phyloP scores from a whole-genome alignment of 2,113 vertebrate genomes.

The Siphamia tubifer region DNA sequence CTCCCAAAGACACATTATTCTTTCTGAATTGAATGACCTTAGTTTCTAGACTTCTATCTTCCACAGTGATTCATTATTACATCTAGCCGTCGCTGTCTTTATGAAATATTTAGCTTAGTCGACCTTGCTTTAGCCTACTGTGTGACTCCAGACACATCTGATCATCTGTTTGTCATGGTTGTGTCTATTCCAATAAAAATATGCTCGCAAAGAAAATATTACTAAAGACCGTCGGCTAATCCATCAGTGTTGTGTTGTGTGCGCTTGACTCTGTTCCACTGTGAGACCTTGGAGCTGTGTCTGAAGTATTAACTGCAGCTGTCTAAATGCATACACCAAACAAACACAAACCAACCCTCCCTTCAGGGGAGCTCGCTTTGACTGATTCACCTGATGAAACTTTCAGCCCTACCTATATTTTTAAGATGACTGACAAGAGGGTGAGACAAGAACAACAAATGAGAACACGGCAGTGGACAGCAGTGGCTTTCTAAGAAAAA shows the following conservation, averaged over 20 bases:
- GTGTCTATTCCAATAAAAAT: not conserved
- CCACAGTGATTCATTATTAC: slow-evolving; percentile 38
- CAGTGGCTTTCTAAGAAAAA: no score
- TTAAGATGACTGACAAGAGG: slow-evolving; percentile 1
- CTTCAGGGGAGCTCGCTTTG: slow-evolving; percentile 31
- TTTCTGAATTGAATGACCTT: slow-evolving; percentile 36
- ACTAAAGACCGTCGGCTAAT: not conserved
- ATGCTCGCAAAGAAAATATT: not conserved
- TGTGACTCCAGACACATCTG: slow-evolving; percentile 22
- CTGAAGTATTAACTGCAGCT: slow-evolving; percentile 52
- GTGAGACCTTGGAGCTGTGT: slow-evolving; percentile 1
- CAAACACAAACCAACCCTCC: slow-evolving; percentile 40
- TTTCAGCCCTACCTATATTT: slow-evolving; percentile 40
- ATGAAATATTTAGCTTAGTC: slow-evolving; percentile 15
- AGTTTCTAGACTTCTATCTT: slow-evolving; percentile 5
- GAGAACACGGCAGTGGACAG: no score
- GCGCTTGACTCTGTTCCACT: slow-evolving; percentile 2
- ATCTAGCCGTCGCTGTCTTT: slow-evolving; percentile 20
- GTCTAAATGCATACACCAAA: slow-evolving; percentile 61
- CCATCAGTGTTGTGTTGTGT: not conserved
- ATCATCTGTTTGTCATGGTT: slow-evolving; percentile 24
- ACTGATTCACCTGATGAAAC: slow-evolving; percentile 31
- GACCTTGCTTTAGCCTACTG: slow-evolving; percentile 6
- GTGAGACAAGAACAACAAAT: slow-evolving; percentile 9
- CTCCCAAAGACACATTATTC: slow-evolving; percentile 16